Evolutionary conservation across 2,888 invertebrate genomes (phyloP).

Genomic region (Tubiluchus corallicola): DNA sequence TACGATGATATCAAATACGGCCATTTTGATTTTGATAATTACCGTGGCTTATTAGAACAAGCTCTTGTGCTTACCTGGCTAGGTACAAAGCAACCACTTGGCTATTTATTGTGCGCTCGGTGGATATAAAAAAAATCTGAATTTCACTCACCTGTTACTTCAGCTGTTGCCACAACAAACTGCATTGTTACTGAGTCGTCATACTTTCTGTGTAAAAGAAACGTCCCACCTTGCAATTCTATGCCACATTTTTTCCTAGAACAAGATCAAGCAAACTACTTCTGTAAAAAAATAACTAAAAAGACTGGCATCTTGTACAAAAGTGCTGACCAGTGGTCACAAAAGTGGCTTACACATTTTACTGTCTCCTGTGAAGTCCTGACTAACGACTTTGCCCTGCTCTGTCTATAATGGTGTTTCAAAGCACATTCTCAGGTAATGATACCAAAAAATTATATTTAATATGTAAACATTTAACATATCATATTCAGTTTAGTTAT

Average conservation of each 20-base stretch:
- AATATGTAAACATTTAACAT: too few species aligned
- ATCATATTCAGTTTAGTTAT: too few species aligned
- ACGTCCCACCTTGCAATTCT: slow-evolving; percentile 17
- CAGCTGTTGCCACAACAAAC: slow-evolving; percentile 19
- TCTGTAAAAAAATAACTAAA: not conserved
- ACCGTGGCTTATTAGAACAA: not conserved
- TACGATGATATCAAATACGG: not conserved
- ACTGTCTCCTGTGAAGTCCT: not conserved
- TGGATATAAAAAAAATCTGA: too few species aligned
- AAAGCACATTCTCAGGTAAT: not conserved
- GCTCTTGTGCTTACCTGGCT: not conserved
- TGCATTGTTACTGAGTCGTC: slow-evolving; percentile 18
- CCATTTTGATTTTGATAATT: not conserved
- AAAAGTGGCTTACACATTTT: too few species aligned
- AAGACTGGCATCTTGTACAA: slow-evolving; percentile 1
- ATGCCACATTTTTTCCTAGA: slow-evolving; percentile 15
- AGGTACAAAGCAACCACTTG: too few species aligned
- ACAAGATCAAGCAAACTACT: not conserved
- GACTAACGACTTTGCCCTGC: not conserved
- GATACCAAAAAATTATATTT: too few species aligned
- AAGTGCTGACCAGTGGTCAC: too few species aligned
- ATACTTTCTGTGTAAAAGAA: slow-evolving; percentile 18
- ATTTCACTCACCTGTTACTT: slow-evolving; percentile 18
- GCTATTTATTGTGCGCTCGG: too few species aligned
- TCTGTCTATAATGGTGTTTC: not conserved